Evolutionary conservation across 2,113 vertebrate genomes (phyloP).

Genomic region (Struthio camelus): DNA sequence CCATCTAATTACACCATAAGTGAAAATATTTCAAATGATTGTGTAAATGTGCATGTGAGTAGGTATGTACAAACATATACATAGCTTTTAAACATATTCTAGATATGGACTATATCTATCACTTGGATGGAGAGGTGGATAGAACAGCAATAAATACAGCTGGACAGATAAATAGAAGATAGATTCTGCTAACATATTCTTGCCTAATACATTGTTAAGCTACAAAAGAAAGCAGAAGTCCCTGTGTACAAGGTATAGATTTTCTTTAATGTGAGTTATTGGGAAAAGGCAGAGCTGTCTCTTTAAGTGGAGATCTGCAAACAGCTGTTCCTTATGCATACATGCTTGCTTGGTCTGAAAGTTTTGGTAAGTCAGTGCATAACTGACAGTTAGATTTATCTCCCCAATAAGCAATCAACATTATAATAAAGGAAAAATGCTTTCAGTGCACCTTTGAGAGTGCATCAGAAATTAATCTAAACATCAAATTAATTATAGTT

Average conservation of each 20-base stretch:
- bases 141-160: not conserved
- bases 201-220: conserved; percentile 31
- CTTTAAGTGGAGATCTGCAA: conserved; percentile 60
- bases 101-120: not conserved
- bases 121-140: not conserved
- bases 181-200: not conserved
- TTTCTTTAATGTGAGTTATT: conserved; percentile 28
- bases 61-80: not conserved
- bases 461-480: conserved; percentile 81
- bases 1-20: not conserved
- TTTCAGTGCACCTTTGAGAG: conserved; percentile 79
- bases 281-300: conserved; percentile 33
- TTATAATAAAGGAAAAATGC: conserved; percentile 80
- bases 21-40: not conserved
- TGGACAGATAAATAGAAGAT: not conserved
- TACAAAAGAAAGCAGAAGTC: conserved; percentile 11
- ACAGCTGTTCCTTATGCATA: conserved; percentile 67
- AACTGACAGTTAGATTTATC: conserved; percentile 80
- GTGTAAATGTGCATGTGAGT: not conserved
- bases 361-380: conserved; percentile 76
- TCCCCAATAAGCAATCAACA: conserved; percentile 80
- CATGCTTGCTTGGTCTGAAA: conserved; percentile 73
- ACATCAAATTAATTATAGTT: conserved; percentile 81
- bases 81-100: not conserved
- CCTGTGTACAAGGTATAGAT: not conserved